Base-by-base conservation (phyloP, 2,888 invertebrate species). In the Pachliopta kotzebuea region DNA sequence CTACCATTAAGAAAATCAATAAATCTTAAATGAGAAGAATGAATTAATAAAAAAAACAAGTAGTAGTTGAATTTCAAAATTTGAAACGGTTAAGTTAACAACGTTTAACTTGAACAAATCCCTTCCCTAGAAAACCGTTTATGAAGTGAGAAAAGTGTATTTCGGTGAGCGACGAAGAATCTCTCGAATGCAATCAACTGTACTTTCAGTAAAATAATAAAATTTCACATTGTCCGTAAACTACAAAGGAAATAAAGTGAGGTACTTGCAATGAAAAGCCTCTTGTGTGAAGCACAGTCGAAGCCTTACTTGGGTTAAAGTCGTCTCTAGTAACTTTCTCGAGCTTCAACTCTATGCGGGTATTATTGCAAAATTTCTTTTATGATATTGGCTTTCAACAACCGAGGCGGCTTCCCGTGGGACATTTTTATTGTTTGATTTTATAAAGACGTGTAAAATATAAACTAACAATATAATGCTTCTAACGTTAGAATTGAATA, bases 221-320 rank as follows among this genome's bases (percentile, higher is more conserved):
- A n/a, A 45, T 45, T 7, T 37, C 21, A 18, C 53, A 21, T 50
- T 52, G 3, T 59, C 59, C 3, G 21, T 52, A 52, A 24, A 58
- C 11, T 26, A 24, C 18, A 45, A 49, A 8, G 52, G 59, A 21
- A 49, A 31, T 53, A 37, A 52, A 52, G 21, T 21, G 50, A 18
- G 50, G 18, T 24, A 31, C 3, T 52, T 37, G 52, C n/a, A 50
- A 21, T 37, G 60, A 0, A 24, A 53, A 31, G 52, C 23, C 37
- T 31, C 23, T 52, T 37, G 18, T 20, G n/a, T 29, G 18, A 31
- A 55, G 55, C 14, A 52, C 7, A 37, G 23, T 60, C 23, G 23
- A 59, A 59, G 60, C 18, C 37, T 52, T 59, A 21, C 50, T 31
- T 59, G 50, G 20, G n/a, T 26, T 49, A 57, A 57, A 23, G 8